Conservation (phyloP, 2,888 invertebrate species). For the Xestobium rufovillosum region DNA sequence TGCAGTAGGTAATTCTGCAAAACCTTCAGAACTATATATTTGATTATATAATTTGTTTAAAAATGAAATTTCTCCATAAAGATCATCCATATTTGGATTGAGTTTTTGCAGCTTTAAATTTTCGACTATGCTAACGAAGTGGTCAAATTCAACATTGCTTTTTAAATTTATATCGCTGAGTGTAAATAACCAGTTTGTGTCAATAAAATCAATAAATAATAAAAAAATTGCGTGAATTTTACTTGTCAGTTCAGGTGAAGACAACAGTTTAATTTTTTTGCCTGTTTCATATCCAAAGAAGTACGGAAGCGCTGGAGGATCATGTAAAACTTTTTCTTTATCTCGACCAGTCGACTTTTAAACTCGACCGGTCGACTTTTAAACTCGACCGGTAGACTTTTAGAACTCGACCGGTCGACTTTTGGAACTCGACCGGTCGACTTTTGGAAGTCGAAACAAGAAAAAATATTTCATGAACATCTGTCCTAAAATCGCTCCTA, state of each 20-base stretch:
- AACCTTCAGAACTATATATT: conserved; percentile 8
- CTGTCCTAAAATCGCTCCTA: too few species aligned
- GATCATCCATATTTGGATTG: conserved; percentile 7
- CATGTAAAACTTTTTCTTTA: too few species aligned
- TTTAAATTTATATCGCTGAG: conserved; percentile 16
- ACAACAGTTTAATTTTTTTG: conserved; percentile 14
- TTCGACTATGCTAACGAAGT: conserved; percentile 12
- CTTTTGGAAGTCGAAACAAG: too few species aligned
- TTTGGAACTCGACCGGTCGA: too few species aligned
- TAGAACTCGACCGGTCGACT: too few species aligned
- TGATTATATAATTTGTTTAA: conserved; percentile 9
- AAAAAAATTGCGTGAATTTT: conserved; percentile 13
- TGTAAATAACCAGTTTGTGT: conserved; percentile 17
- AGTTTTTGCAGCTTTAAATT: conserved; percentile 9
- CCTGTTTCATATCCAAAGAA: conserved; percentile 19
- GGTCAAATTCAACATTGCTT: conserved; percentile 13
- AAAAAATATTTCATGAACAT: too few species aligned
- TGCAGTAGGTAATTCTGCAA: conserved; percentile 8
- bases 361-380: too few species aligned
- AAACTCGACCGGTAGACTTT: too few species aligned
- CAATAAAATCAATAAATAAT: conserved; percentile 18
- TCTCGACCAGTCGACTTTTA: too few species aligned
- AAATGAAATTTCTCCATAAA: conserved; percentile 6
- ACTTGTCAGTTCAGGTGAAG: conserved; percentile 6
- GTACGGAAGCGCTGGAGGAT: too few species aligned